phyloP scores from a whole-genome alignment of 1,140 invertebrate species.

The Platyura marginata region DNA sequence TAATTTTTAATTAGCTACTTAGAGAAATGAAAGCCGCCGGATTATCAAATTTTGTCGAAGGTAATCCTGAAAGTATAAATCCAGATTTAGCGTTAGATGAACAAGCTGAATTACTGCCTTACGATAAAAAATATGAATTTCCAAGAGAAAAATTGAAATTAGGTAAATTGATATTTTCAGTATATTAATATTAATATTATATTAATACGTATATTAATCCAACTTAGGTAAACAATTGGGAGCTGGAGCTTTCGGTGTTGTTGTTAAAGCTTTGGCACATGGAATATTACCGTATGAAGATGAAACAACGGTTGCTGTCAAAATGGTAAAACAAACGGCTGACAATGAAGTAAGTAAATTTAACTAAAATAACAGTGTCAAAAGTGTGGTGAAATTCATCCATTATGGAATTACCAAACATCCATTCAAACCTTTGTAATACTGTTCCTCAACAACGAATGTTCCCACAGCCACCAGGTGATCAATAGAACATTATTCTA shows the following conservation, averaged over 20 bases:
- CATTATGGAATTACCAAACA: neutral
- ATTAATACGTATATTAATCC: constrained; percentile 1
- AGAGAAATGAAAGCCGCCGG: constrained; percentile 40
- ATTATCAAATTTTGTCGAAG: constrained; percentile 58
- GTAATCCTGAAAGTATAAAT: constrained; percentile 62
- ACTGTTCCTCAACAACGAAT: too few relatives aligned
- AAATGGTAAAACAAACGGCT: constrained; percentile 65
- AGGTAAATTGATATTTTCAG: constrained; percentile 48
- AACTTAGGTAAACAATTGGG: constrained; percentile 65
- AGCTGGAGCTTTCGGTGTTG: constrained; percentile 81
- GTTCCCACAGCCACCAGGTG: too few relatives aligned
- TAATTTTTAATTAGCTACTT: neutral
- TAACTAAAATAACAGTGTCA: neutral
- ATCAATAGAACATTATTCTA: too few relatives aligned
- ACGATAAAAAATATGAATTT: constrained; percentile 81
- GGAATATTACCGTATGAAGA: constrained; percentile 54
- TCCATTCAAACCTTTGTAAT: too few relatives aligned
- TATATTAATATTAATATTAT: too few relatives aligned
- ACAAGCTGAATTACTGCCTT: constrained; percentile 80
- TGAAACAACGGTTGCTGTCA: constrained; percentile 58
- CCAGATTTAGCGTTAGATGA: constrained; percentile 75
- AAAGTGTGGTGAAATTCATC: neutral
- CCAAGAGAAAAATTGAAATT: constrained; percentile 65
- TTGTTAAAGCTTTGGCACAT: constrained; percentile 69
- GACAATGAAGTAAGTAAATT: constrained; percentile 28